Base-by-base conservation (phyloP, 2,797 vertebrate species). In the Discoglossus pictus region DNA sequence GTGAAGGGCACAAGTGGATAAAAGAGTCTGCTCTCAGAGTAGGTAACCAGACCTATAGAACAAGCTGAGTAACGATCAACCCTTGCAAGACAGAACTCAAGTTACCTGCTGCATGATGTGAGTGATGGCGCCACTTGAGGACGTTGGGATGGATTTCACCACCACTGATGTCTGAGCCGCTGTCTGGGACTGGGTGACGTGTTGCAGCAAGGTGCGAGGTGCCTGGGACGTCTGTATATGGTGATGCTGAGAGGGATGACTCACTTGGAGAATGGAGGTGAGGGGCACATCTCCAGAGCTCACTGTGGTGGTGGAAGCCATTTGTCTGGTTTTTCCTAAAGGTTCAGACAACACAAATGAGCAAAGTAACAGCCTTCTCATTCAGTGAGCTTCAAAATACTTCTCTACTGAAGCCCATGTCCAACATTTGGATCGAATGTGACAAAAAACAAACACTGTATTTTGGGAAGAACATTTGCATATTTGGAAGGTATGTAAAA, bases 21-120 rank as follows among this genome's bases (percentile, higher is more conserved):
- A n/a, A n/a, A n/a, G n/a, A n/a, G n/a, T n/a, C n/a, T n/a, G n/a
- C n/a, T n/a, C n/a, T n/a, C n/a, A n/a, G n/a, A n/a, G n/a, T n/a
- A n/a, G n/a, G n/a, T n/a, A n/a, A n/a, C n/a, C n/a, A n/a, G n/a
- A n/a, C n/a, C n/a, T n/a, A n/a, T n/a, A n/a, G n/a, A n/a, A n/a
- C n/a, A n/a, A n/a, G n/a, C n/a, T n/a, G n/a, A n/a, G n/a, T n/a
- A n/a, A n/a, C n/a, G n/a, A n/a, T n/a, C n/a, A n/a, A n/a, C n/a
- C n/a, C n/a, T n/a, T n/a, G n/a, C n/a, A n/a, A n/a, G n/a, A n/a
- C n/a, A n/a, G n/a, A n/a, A n/a, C n/a, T n/a, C n/a, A n/a, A 27
- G 63, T 78, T 76, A 95, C 94, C 93, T 87, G 86, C 67, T 92
- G 92, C 85, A 92, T 84, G 68, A 88, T 81, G 62, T 92, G 93